Evolutionary conservation across 2,113 vertebrate species (phyloP).

Genomic region (Lethenteron camtschaticum): DNA sequence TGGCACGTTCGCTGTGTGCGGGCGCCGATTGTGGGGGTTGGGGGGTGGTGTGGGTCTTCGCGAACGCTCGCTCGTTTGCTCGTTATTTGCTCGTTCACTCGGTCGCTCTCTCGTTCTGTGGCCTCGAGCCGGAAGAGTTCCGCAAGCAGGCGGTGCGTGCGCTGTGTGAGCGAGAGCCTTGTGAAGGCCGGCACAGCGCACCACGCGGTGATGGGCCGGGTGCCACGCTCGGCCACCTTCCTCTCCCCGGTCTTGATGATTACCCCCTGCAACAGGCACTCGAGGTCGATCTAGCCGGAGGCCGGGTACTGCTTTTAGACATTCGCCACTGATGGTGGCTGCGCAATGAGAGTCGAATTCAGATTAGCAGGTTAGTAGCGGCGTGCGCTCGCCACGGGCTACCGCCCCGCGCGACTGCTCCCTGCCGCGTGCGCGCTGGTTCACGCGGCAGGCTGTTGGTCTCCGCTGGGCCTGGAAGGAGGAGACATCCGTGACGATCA

Average conservation of each 20-base stretch:
- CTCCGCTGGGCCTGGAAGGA: constrained; percentile 83
- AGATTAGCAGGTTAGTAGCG: background rate
- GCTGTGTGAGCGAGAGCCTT: background rate
- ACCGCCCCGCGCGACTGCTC: background rate
- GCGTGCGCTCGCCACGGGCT: too few species aligned
- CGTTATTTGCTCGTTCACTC: background rate
- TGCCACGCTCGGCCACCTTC: too few species aligned
- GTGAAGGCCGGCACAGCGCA: too few species aligned
- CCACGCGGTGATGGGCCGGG: too few species aligned
- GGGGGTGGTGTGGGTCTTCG: background rate
- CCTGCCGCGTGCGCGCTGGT: background rate
- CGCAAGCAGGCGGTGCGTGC: background rate
- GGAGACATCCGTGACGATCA: constrained; percentile 97
- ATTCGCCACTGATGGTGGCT: background rate
- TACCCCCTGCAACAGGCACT: background rate
- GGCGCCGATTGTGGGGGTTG: background rate
- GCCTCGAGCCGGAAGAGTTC: background rate
- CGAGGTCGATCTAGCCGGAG: background rate
- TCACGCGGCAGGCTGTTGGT: constrained; percentile 51
- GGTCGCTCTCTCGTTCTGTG: background rate
- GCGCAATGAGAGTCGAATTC: background rate
- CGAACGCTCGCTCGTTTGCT: background rate
- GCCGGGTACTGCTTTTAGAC: background rate
- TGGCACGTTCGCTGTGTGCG: background rate
- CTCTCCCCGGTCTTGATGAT: too few species aligned